Evolutionary conservation across 2,797 vertebrate genomes (phyloP), one percentile per base, ranked within the genome.

Genomic region (Malacoctenus gilli): DNA sequence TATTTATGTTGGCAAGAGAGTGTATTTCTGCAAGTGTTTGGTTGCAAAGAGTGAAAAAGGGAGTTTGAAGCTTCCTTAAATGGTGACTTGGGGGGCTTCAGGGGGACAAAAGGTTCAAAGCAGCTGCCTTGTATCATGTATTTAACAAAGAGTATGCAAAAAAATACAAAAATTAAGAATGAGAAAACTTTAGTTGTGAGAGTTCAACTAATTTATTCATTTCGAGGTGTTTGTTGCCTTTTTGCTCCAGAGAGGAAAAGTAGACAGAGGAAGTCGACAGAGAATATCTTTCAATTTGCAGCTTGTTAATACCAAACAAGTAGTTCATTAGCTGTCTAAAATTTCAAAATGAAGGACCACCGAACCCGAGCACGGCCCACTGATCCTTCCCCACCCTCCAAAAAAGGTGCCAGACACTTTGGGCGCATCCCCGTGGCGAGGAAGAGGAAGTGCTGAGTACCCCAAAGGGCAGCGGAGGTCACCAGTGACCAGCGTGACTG

Each of bases 401-500:
- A 59, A 71, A 68, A 67, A 84, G 66, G 82, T 85, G 83, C 62
- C 79, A 88, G 84, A 87, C 83, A 69, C 57, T 78, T 57, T 68
- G 54, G 51, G 32, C 65, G 59, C 40, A 43, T 69, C 72, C 80
- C 79, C 42, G 56, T 56, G 60, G 82, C 79, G 87, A 75, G 70
- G 74, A 87, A 83, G 61, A 82, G 85, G 84, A 88, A 86, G 70
- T 71, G 72, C 69, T 55, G 72, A 73, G 51, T 41, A 77, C 54
- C 78, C 77, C 65, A 85, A 83, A 87, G 85, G 82, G 77, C 81
- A 86, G 63, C 38, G 13, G 79, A 88, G 88, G 87, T 89, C 84
- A 86, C 57, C 16, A 55, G 52, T 80, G 87, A 84, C 78, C 81
- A 59, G 58, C 48, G 54, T 75, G 68, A 60, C 66, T 80, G 85